These are phyloP conservation scores for Podargus strigoides DNA, from an alignment of 2,797 vertebrate species.

Conservation along the genomic window DNA sequence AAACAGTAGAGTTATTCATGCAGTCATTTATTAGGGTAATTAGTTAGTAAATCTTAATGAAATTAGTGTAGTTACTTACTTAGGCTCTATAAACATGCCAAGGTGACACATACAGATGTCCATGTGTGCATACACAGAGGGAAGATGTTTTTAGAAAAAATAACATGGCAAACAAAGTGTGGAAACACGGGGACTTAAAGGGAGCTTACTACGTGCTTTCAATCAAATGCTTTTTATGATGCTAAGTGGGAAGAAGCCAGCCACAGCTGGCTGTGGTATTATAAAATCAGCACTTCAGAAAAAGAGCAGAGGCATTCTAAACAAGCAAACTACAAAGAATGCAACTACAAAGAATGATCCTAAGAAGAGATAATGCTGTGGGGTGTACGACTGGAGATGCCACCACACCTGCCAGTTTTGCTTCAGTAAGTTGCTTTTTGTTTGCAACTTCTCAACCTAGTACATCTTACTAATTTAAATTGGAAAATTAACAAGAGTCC, in stretches of 20 bases:
- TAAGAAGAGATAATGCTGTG: background rate
- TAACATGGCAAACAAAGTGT: background rate
- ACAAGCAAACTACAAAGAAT: background rate
- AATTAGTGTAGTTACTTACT: background rate
- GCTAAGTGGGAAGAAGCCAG: background rate
- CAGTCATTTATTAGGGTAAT: background rate
- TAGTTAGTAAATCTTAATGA: background rate
- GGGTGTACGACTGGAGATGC: background rate
- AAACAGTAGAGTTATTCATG: background rate
- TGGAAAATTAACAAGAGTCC: background rate
- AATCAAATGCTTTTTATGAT: background rate
- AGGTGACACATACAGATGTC: background rate
- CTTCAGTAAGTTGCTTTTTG: background rate
- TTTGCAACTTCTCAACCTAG: background rate
- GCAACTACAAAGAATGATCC: background rate
- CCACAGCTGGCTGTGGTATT: background rate
- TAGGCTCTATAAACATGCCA: background rate
- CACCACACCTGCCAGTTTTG: background rate
- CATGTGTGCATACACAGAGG: accelerated
- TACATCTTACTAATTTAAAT: background rate
- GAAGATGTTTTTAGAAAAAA: background rate
- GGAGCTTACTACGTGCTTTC: background rate
- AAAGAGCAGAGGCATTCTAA: background rate
- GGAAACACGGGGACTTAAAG: background rate
- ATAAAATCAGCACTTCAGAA: conserved; percentile 2